phyloP scores from a whole-genome alignment of 2,797 vertebrate genomes.

The Masticophis lateralis region DNA sequence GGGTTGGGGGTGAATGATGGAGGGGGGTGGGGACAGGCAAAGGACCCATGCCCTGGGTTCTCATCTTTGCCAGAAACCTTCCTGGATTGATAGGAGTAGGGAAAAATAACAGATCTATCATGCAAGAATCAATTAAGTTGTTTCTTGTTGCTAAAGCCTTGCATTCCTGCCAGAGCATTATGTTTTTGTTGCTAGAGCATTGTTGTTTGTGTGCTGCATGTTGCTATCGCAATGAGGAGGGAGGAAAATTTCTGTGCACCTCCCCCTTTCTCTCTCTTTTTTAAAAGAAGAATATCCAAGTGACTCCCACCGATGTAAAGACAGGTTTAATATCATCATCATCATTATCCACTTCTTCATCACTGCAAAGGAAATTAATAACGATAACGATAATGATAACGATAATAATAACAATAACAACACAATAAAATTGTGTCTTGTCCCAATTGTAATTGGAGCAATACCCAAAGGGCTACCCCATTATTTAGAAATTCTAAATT shows the following conservation, averaged over 20 bases:
- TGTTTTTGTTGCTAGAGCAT: background rate
- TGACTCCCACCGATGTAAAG: background rate
- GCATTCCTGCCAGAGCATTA: background rate
- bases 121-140: background rate
- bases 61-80: background rate
- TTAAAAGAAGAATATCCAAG: background rate
- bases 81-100: accelerated
- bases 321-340: background rate
- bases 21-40: background rate
- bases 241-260: background rate
- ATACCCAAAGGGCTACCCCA: too few species aligned
- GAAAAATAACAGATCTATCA: background rate
- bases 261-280: background rate
- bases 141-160: background rate
- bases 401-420: too few species aligned
- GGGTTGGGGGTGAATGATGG: background rate
- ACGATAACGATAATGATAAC: background rate
- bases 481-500: too few species aligned
- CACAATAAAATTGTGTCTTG: too few species aligned
- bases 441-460: too few species aligned
- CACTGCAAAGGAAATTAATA: background rate
- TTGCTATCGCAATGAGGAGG: background rate
- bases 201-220: accelerated
- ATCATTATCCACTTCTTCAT: background rate
- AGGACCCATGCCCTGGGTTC: background rate